Evolutionary conservation across 2,113 vertebrate genomes (phyloP), one percentile per base, ranked within the genome.

Genomic region (Nyctereutes procyonoides): DNA sequence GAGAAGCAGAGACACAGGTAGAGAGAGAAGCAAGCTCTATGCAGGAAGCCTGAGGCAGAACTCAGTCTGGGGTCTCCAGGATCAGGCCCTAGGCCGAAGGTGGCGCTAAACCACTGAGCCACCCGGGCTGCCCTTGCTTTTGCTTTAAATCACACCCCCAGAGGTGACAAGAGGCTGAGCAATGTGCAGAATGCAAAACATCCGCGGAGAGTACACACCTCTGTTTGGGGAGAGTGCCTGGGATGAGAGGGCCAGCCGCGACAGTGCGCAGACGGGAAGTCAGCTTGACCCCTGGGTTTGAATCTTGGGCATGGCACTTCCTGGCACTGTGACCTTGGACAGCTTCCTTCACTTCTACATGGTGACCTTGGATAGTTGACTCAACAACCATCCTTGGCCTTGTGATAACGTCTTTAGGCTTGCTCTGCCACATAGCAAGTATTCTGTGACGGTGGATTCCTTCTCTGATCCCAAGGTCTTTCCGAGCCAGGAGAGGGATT

Each of bases 131-230:
- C 43, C 43, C 43, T 97, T 77, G 19, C 73, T 63, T 53, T 82
- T 32, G 56, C 84, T 93, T 76, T 79, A 82, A 93, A 28, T 93
- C 53, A 96, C 88, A 96, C 30, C 48, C 16, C 28, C 26, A 86
- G 79, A 96, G 65, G 86, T 62, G 79, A 87, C 28, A 83, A 89
- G 71, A 96, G 19, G n/a, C 86, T 79, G 65, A 93, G 85, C 26
- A 4, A 30, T 7, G 30, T 17, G 67, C n/a, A 91, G 86, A 76
- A 51, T 28, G 32, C 67, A 85, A 30, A 87, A 38, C 74, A 19
- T 38, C 30, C 0, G 0, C 0, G 2, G 73, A 69, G 55, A 94
- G 58, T 14, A 65, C 58, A 43, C 51, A 24, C 74, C 17, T 38
- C 81, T n/a, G 58, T 63, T 15, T 35, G 67, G 12, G 24, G 56